Evolutionary conservation across 2,113 vertebrate species (phyloP).

Genomic region (Scytalopus superciliaris): DNA sequence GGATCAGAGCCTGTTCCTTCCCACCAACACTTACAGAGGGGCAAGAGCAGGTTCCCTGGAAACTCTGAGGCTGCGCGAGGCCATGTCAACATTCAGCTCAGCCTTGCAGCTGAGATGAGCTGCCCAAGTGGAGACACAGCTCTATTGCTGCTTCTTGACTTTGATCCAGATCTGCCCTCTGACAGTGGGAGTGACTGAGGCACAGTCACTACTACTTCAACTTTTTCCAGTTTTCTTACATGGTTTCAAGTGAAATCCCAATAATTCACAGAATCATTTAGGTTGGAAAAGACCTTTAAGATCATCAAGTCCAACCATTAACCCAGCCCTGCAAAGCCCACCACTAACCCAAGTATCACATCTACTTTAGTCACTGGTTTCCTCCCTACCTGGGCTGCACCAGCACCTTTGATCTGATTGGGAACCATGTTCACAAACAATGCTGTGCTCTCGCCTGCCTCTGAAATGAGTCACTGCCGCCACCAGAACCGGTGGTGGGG

Average conservation of each 20-base stretch:
- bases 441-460: neutral
- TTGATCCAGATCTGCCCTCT: neutral
- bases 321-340: neutral
- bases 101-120: neutral
- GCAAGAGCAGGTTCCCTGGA: neutral
- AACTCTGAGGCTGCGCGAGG: neutral
- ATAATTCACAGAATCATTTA: neutral
- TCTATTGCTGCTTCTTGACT: neutral
- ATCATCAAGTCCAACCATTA: neutral
- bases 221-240: neutral
- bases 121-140: neutral
- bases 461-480: neutral
- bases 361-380: neutral
- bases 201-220: neutral
- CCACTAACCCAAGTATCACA: neutral
- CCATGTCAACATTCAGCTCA: neutral
- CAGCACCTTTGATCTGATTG: neutral
- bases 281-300: neutral
- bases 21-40: neutral
- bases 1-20: neutral
- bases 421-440: neutral
- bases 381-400: neutral
- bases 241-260: neutral
- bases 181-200: neutral
- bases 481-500: neutral